These are phyloP conservation scores for Stigmatopora argus DNA, from an alignment of 2,113 vertebrate genomes.

Conservation along the genomic window DNA sequence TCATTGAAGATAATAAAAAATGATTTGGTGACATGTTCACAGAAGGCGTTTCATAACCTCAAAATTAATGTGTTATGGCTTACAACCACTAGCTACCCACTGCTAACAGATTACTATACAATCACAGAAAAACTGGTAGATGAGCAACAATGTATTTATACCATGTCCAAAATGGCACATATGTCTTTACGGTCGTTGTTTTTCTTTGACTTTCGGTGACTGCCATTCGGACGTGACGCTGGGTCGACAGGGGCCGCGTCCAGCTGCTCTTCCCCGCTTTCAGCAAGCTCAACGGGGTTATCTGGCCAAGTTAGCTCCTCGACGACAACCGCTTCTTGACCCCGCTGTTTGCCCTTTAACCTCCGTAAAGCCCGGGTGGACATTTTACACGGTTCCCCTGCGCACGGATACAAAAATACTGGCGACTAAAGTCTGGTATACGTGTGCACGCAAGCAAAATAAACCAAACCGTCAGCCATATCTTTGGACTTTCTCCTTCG, in stretches of 20 bases:
- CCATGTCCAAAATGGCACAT: conserved; percentile 81
- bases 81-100: conserved; percentile 8
- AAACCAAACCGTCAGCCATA: neutral
- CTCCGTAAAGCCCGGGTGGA: conserved; percentile 84
- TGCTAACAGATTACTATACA: conserved; percentile 7
- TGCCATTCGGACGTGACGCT: conserved; percentile 31
- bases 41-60: no score
- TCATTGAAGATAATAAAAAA: no score
- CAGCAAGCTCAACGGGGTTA: conserved; percentile 49
- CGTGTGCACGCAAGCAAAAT: conserved; percentile 8
- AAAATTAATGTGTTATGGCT: neutral
- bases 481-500: conserved; percentile 6
- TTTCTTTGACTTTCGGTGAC: conserved; percentile 62
- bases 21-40: no score
- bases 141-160: conserved; percentile 25
- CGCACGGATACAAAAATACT: neutral
- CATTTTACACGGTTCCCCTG: conserved; percentile 62
- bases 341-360: conserved; percentile 82
- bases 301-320: conserved; percentile 50
- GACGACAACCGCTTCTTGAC: conserved; percentile 78
- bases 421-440: neutral
- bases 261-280: conserved; percentile 32
- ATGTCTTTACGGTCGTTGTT: conserved; percentile 69
- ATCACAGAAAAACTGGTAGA: no score
- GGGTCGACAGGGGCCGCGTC: conserved; percentile 30